phyloP scores from a whole-genome alignment of 2,888 invertebrate genomes.

The Sesamia inferens region DNA sequence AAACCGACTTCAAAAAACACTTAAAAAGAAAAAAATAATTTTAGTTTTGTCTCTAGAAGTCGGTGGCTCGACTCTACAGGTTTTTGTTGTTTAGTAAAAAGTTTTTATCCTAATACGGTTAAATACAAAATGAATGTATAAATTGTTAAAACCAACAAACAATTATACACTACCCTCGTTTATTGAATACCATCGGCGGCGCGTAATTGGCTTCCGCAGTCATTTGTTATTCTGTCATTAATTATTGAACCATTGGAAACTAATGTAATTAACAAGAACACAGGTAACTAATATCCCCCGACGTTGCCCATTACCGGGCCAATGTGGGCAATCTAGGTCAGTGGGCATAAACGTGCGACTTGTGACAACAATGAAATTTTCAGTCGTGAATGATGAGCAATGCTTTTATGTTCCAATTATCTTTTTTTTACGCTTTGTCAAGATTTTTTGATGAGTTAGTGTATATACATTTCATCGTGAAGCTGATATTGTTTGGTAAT shows the following conservation, averaged over 20 bases:
- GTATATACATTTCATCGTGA: slow-evolving; percentile 20
- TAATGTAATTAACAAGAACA: slow-evolving; percentile 56
- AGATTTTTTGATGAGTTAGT: slow-evolving; percentile 7
- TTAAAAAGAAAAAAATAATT: no score
- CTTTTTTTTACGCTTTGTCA: slow-evolving; percentile 26
- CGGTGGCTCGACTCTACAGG: no score
- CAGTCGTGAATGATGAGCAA: slow-evolving; percentile 41
- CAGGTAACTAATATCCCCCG: slow-evolving; percentile 38
- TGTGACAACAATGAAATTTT: slow-evolving; percentile 56
- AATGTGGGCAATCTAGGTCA: slow-evolving; percentile 47
- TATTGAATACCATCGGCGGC: slow-evolving; percentile 16
- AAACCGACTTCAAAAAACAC: no score
- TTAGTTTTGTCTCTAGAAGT: no score
- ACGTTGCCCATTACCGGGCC: slow-evolving; percentile 25
- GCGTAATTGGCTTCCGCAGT: slow-evolving; percentile 34
- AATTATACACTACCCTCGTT: slow-evolving; percentile 35
- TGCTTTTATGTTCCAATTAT: slow-evolving; percentile 28
- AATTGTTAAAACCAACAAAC: slow-evolving; percentile 32
- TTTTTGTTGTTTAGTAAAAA: no score
- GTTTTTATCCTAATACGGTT: neutral
- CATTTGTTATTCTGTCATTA: slow-evolving; percentile 54
- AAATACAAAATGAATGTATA: neutral
- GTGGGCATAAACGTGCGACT: slow-evolving; percentile 28
- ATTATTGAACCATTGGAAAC: slow-evolving; percentile 53
- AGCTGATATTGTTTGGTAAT: slow-evolving; percentile 17